Percentiles rank a stretch among this genome's conserved stretches.
These are phyloP conservation scores for Zaprionus bogoriensis DNA, from an alignment of 2,888 invertebrate species.

Conservation along the genomic window DNA sequence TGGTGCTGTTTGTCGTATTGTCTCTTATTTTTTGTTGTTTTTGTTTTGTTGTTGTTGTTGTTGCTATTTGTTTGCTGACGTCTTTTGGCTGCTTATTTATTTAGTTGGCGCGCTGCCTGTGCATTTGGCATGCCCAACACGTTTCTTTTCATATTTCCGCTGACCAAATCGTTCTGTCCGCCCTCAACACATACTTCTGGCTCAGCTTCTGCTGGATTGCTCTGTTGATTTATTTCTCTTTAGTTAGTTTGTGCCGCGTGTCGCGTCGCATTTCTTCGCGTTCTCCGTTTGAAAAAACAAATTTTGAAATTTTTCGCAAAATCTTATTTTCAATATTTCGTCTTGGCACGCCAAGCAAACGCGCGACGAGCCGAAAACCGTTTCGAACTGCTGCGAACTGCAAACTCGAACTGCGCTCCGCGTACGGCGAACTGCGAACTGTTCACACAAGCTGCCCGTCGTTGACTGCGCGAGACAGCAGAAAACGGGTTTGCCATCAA, in stretches of 20 bases:
- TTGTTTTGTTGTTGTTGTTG: constrained; percentile 19
- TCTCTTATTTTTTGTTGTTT: constrained; percentile 21
- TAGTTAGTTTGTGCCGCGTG: constrained; percentile 29
- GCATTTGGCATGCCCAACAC: constrained; percentile 59
- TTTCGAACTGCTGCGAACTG: constrained; percentile 27
- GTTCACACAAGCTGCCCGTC: constrained; percentile 64
- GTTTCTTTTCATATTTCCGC: constrained; percentile 67
- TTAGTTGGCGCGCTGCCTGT: constrained; percentile 48
- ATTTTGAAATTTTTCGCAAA: constrained; percentile 58
- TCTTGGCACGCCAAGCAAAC: constrained; percentile 62
- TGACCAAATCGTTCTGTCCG: constrained; percentile 30
- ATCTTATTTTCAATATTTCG: constrained; percentile 64
- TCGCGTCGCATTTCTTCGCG: constrained; percentile 66
- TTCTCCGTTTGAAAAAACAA: constrained; percentile 60
- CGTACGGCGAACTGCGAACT: constrained; percentile 38
- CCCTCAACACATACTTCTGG: constrained; percentile 21
- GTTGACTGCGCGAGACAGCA: constrained; percentile 49
- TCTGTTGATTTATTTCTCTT: constrained; percentile 4
- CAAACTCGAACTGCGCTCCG: constrained; percentile 16
- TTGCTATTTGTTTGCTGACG: constrained; percentile 42
- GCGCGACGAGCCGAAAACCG: constrained; percentile 50
- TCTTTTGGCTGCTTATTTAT: constrained; percentile 55
- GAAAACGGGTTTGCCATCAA: constrained; percentile 58
- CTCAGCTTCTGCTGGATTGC: too few species aligned
- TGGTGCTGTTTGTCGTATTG: constrained; percentile 20